Base-by-base conservation (phyloP, 2,113 vertebrate genomes). In the Pundamilia nyererei region DNA sequence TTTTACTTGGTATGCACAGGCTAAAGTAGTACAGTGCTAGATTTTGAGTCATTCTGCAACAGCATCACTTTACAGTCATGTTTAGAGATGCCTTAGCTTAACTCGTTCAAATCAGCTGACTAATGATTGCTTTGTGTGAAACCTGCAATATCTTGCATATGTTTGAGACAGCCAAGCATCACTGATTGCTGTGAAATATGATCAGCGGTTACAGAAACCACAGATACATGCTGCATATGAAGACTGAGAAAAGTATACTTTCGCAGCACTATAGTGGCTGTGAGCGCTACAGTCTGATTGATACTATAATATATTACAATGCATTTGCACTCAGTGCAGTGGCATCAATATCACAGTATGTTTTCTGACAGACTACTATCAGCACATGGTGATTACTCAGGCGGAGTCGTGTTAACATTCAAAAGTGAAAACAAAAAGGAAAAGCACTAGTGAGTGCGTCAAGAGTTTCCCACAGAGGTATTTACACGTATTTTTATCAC, bases 121-220 rank as follows among this genome's bases (percentile, higher is more conserved):
- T 92, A 56, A 84, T 75, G 77, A 47, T 26, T 58, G 65, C 75
- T 79, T 75, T 7, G 7, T 65, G 6, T 45, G 49, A 89, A 89
- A 81, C 42, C 6, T 86, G 80, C 68, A 84, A 31, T 51, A 65
- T 79, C 35, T 75, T 84, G 85, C 77, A 77, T 24, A 40, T 38
- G 51, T 79, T 81, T 82, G 33, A 40, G 33, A 17, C 5, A 11
- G 14, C 7, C 2, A 31, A 35, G 86, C 79, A 86, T 72, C n/a
- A 72, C 26, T 62, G 24, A 24, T 72, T 54, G 13, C 79, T 81
- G 47, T 55, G 82, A 90, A 87, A 85, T 83, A 62, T 91, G 84
- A 53, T 19, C 82, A 51, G 89, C 7, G 84, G 89, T 93, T 89
- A 81, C n/a, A 83, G 49, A 88, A 91, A 92, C 87, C 91, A 82